Evolutionary conservation across 2,113 vertebrate genomes (phyloP), one percentile per base, ranked within the genome.

Genomic region (Nesogale talazaci): DNA sequence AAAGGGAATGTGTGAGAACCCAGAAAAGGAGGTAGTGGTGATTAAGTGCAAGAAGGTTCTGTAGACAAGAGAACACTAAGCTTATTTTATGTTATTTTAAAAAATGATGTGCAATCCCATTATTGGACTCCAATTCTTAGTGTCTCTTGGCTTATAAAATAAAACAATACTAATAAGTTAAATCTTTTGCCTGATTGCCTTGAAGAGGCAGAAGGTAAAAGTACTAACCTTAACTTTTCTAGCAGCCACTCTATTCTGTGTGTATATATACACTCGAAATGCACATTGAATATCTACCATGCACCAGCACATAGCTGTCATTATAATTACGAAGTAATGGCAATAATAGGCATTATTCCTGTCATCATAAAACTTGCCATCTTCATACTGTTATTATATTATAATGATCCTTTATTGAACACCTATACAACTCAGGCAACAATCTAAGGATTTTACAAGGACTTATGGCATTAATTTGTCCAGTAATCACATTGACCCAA

Each of bases 71-170:
- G 23, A 59, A 23, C 15, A 65, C 1, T 8, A 6, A 40, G 34
- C 25, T 83, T 63, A 36, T 89, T 61, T 36, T 81, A 20, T 61
- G 16, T 14, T 57, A 8, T 16, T 61, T 77, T 75, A 61, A 74
- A 42, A 70, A 34, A n/a, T n/a, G 38, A 9, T 75, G 34, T 79
- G 34, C 57, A 84, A 89, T 82, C 77, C 74, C 34, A 40, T 69
- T 72, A 7, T 42, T 19, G 65, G 57, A 6, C 3, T 81, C 34
- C 19, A 25, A 52, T 79, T 93, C 19, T 38, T 76, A 79, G 19
- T 46, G 25, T 78, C 83, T n/a, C 19, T 80, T 20, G 89, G 20
- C 23, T 82, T 75, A 29, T 80, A 83, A 91, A 91, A 78, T 83
- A 3, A 57, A 52, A 61, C 85, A 69, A 19, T 65, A 2, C 8